Percentiles rank a stretch among this genome's conserved stretches.
phyloP scores from a whole-genome alignment of 2,888 invertebrate species.

The Drosophila quasianomalipes region DNA sequence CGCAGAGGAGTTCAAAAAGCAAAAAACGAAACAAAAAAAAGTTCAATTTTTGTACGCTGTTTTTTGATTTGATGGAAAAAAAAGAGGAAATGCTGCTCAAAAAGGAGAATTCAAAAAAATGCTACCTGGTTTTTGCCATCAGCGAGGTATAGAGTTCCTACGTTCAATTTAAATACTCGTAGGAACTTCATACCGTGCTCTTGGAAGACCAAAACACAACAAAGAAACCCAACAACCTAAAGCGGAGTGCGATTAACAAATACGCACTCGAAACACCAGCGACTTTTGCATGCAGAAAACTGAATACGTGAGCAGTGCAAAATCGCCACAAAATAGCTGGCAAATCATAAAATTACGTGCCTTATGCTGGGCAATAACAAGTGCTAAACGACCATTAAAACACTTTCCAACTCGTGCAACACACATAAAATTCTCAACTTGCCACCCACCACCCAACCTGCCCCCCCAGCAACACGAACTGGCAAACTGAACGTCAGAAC shows the following conservation, averaged over 20 bases:
- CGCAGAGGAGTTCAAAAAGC: slow-evolving; percentile 10
- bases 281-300: slow-evolving; percentile 34
- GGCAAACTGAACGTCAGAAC: slow-evolving; percentile 4
- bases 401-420: slow-evolving; percentile 39
- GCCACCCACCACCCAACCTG: background rate
- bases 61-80: slow-evolving; percentile 33
- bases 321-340: slow-evolving; percentile 38
- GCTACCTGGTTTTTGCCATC: slow-evolving; percentile 88
- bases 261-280: slow-evolving; percentile 40
- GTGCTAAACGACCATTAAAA: slow-evolving; percentile 56
- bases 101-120: slow-evolving; percentile 46
- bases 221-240: slow-evolving; percentile 7
- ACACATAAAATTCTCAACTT: slow-evolving; percentile 27
- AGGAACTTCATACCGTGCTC: slow-evolving; percentile 99
- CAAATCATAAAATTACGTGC: slow-evolving; percentile 52
- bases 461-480: slow-evolving; percentile 14
- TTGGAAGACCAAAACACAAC: slow-evolving; percentile 92
- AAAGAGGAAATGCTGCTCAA: slow-evolving; percentile 54
- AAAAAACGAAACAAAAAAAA: slow-evolving; percentile 20
- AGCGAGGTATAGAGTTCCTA: slow-evolving; percentile 99
- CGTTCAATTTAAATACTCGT: slow-evolving; percentile 90
- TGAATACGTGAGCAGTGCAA: slow-evolving; percentile 45
- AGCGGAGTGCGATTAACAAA: slow-evolving; percentile 29
- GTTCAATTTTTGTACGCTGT: slow-evolving; percentile 49
- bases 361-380: slow-evolving; percentile 34